Evolutionary conservation across 2,888 invertebrate genomes (phyloP).

Genomic region (Scaptomyza parva): DNA sequence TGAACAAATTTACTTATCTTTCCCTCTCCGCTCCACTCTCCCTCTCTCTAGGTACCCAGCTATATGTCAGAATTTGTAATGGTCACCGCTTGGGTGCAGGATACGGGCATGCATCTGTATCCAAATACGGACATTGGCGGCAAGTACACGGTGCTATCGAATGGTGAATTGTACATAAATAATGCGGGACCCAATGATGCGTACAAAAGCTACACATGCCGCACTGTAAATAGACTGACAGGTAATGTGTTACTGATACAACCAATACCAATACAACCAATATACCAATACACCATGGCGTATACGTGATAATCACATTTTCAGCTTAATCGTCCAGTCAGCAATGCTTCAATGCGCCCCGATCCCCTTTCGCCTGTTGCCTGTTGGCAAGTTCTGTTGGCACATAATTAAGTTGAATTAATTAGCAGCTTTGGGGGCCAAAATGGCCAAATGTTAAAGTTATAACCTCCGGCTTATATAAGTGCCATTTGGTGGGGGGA

Average conservation of each 20-base stretch:
- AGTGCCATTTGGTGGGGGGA: too few species aligned
- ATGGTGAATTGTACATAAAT: slow-evolving; percentile 93
- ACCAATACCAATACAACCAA: background rate
- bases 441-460: slow-evolving; percentile 37
- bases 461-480: slow-evolving; percentile 34
- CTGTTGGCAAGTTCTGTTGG: slow-evolving; percentile 39
- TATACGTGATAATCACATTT: slow-evolving; percentile 68
- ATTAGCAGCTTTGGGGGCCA: slow-evolving; percentile 46
- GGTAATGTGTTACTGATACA: too few species aligned
- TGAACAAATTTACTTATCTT: slow-evolving; percentile 57
- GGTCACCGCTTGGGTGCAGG: slow-evolving; percentile 95
- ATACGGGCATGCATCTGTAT: slow-evolving; percentile 91
- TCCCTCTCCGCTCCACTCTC: background rate
- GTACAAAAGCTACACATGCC: slow-evolving; percentile 92
- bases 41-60: slow-evolving; percentile 88
- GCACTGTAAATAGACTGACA: slow-evolving; percentile 92
- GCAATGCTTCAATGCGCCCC: slow-evolving; percentile 62
- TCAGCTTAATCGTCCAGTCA: slow-evolving; percentile 77
- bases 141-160: slow-evolving; percentile 91
- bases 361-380: background rate
- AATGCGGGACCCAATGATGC: slow-evolving; percentile 92
- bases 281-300: background rate
- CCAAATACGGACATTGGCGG: slow-evolving; percentile 91
- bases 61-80: slow-evolving; percentile 95
- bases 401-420: slow-evolving; percentile 65